A percentile compares a stretch with the other conserved stretches of the same genome.
Evolutionary conservation across 2,113 vertebrate genomes (phyloP).

Genomic region (Indicator indicator): DNA sequence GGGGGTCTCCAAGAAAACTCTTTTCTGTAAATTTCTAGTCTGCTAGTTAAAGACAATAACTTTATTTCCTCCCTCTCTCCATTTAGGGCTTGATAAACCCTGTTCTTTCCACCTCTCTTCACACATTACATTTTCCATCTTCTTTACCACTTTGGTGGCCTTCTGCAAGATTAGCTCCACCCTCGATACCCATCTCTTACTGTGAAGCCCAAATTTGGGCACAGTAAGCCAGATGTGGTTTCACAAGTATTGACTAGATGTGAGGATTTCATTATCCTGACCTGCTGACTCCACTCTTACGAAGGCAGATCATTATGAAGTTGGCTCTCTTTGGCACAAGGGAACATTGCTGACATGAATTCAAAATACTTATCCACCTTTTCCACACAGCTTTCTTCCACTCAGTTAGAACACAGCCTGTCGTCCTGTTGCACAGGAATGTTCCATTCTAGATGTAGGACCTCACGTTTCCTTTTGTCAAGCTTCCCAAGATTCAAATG

Average conservation of each 20-base stretch:
- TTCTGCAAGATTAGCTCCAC: background rate
- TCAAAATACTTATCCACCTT: background rate
- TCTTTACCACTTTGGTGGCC: background rate
- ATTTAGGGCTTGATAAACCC: background rate
- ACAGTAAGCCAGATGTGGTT: background rate
- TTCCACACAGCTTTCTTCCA: background rate
- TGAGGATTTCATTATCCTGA: background rate
- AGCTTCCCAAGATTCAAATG: background rate
- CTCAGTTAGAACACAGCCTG: background rate
- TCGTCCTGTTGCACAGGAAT: background rate
- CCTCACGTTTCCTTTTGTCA: background rate
- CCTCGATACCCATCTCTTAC: background rate
- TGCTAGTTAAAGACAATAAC: background rate
- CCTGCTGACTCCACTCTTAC: background rate
- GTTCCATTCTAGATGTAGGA: background rate
- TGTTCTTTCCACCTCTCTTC: background rate
- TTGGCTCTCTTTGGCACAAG: background rate
- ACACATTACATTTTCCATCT: background rate
- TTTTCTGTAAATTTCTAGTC: background rate
- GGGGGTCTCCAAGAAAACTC: background rate
- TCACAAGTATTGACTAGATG: background rate
- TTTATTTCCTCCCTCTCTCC: background rate
- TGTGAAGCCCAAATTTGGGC: background rate
- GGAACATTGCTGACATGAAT: background rate
- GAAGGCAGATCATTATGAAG: background rate